Conservation (phyloP, 2,888 invertebrate species). For the Parnassius smintheus region DNA sequence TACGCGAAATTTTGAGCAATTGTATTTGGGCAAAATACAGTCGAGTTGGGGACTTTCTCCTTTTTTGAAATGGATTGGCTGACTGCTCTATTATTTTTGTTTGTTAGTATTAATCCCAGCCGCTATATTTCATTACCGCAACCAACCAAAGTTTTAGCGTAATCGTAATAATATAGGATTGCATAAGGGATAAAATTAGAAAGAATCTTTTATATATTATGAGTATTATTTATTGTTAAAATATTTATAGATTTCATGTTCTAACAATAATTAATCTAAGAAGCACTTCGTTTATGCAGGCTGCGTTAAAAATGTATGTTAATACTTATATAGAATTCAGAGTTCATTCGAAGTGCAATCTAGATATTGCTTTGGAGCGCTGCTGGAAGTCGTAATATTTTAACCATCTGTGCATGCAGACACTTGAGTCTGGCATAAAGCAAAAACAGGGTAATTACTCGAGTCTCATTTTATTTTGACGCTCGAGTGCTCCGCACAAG, state of each 20-base stretch:
- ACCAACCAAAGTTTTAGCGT: too few species aligned
- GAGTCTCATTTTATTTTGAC: constrained; percentile 20
- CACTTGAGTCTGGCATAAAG: constrained; percentile 18
- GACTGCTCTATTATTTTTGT: too few species aligned
- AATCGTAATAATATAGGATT: too few species aligned
- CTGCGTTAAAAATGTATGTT: neutral
- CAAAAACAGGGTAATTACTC: constrained; percentile 24
- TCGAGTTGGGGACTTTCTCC: too few species aligned
- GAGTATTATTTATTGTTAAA: too few species aligned
- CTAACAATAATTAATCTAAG: neutral
- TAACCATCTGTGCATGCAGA: constrained; percentile 19
- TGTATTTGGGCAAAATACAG: too few species aligned
- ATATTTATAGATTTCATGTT: neutral
- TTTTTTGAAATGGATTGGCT: too few species aligned
- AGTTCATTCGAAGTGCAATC: constrained; percentile 23
- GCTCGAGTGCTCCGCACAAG: constrained; percentile 15
- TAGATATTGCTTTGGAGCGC: constrained; percentile 20
- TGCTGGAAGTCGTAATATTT: constrained; percentile 21
- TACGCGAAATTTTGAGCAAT: too few species aligned
- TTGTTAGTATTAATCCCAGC: too few species aligned
- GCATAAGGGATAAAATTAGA: too few species aligned
- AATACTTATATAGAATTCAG: neutral
- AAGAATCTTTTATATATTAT: too few species aligned
- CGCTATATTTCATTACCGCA: too few species aligned
- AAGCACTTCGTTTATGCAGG: neutral